Conservation (phyloP, 2,888 invertebrate species). For the Hybos culiciformis region DNA sequence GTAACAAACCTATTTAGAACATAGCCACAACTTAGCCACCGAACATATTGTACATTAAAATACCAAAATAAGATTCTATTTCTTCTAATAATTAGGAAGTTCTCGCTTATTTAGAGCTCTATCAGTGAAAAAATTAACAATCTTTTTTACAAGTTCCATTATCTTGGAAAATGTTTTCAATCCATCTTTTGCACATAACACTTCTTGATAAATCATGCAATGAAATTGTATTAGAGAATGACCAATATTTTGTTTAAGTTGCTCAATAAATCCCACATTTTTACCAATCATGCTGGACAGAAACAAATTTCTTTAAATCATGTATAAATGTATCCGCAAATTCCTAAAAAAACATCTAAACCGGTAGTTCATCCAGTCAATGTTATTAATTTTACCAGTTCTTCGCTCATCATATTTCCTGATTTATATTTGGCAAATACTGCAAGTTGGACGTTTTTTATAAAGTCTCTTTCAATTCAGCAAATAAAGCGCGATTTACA, state of each 20-base stretch:
- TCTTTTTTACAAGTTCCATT: neutral
- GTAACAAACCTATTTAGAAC: neutral
- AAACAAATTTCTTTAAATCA: slow-evolving; percentile 1
- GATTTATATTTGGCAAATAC: neutral
- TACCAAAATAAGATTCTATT: too few species aligned
- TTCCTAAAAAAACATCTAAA: neutral
- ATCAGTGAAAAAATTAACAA: neutral
- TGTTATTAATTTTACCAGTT: neutral
- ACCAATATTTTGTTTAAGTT: neutral
- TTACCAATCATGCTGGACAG: neutral
- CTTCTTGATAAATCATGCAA: neutral
- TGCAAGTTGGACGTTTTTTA: neutral
- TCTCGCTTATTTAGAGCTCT: neutral
- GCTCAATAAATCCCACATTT: neutral
- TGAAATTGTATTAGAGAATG: neutral
- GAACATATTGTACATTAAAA: neutral
- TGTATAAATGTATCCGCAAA: neutral
- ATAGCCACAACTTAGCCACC: neutral
- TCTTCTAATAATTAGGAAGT: too few species aligned
- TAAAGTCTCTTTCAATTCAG: too few species aligned
- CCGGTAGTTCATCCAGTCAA: neutral
- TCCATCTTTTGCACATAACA: neutral
- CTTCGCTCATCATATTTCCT: neutral
- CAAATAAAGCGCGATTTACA: too few species aligned
- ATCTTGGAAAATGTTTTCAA: neutral